Base-by-base conservation (phyloP, 2,888 invertebrate species). In the Coelopa pilipes region DNA sequence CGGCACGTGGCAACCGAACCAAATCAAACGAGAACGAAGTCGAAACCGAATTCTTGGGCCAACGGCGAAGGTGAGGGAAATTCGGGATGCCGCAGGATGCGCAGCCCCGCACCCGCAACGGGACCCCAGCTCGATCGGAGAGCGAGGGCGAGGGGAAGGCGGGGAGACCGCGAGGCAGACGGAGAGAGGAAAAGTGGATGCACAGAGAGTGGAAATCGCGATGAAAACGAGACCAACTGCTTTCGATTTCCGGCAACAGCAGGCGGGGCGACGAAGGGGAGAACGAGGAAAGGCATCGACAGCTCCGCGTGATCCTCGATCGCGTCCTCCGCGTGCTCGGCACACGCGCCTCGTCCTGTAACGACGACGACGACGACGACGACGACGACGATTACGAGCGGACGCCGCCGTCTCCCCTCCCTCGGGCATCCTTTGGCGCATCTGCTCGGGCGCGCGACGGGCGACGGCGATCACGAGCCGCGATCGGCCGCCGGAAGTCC, bases 241-340 rank as follows among this genome's bases (percentile, higher is more conserved):
- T 76, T 76, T 76, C 76, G 63, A 76, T 80, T 79, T 82, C 83
- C 82, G 81, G 79, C 71, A 71, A 45, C 76, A 74, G 73, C 76
- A 76, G 77, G 75, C 73, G 57, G 34, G 55, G 63, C 59, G n/a
- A n/a, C n/a, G n/a, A n/a, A n/a, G n/a, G n/a, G n/a, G n/a, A n/a
- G n/a, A n/a, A n/a, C 34, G 34, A 34, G 34, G 7, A 34, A 34
- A 34, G 34, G 7, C 34, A 34, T 34, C 2, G 34, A 34, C 4
- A 34, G 34, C 34, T 34, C 34, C 34, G 34, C 34, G 2, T 34
- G n/a, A n/a, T n/a, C n/a, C n/a, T n/a, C n/a, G n/a, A n/a, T n/a
- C 34, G 34, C 34, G 34, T 34, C 34, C 34, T 34, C 7, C 34
- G 34, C 34, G 34, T 34, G 34, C 7, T 34, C 34, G 7, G 34